Conservation (phyloP, 2,113 vertebrate species). For the Sturnus vulgaris region DNA sequence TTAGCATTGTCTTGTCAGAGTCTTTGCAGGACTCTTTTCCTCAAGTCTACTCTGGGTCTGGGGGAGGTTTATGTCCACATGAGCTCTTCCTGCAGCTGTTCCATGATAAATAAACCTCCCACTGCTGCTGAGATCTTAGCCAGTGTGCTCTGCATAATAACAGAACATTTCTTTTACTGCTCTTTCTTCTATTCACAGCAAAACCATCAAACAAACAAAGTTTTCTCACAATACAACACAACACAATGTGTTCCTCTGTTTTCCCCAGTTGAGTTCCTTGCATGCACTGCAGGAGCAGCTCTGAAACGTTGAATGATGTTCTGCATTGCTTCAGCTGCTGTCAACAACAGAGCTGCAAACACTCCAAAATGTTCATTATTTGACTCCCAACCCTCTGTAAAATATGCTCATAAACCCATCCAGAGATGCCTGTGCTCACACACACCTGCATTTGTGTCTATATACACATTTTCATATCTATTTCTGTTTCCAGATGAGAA, state of each 20-base stretch:
- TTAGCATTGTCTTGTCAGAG: neutral
- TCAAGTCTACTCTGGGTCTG: neutral
- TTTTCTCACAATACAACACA: neutral
- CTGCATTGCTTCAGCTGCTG: neutral
- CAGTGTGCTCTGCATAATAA: conserved; percentile 3
- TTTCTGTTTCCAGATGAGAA: neutral
- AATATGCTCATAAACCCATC: neutral
- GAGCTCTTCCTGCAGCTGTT: neutral
- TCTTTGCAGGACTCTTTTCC: neutral
- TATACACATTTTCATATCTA: too few relatives aligned
- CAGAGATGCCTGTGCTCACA: neutral
- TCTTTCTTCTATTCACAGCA: conserved; percentile 5
- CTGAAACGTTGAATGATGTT: neutral
- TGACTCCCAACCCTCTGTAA: neutral
- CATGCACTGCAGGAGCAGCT: neutral
- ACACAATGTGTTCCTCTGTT: neutral
- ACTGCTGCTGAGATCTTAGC: neutral
- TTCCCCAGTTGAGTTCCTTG: neutral
- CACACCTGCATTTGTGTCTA: neutral
- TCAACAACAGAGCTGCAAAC: neutral
- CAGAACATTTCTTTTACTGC: conserved; percentile 22
- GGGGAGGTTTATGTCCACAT: neutral
- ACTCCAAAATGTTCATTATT: neutral
- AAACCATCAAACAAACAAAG: neutral
- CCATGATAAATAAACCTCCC: conserved; percentile 10